Conservation (phyloP, 1,140 invertebrate species). For the Lethocerus indicus region DNA sequence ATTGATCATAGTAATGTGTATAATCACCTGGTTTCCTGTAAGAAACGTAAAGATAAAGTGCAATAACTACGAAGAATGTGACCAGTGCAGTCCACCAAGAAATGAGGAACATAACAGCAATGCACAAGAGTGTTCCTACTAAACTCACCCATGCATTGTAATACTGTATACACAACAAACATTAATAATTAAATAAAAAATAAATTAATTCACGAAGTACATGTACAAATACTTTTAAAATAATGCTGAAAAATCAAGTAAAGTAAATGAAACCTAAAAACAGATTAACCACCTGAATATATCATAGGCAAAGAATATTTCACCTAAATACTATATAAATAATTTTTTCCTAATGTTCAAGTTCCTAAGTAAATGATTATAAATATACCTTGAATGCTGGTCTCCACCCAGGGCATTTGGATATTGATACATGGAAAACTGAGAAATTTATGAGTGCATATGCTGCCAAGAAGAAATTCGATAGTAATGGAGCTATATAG, state of each 20-base stretch:
- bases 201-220: neutral
- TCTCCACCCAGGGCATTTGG: conserved; percentile 34
- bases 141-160: conserved; percentile 95
- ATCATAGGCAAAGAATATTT: neutral
- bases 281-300: too few relatives aligned
- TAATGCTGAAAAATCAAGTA: neutral
- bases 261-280: too few relatives aligned
- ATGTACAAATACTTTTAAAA: neutral
- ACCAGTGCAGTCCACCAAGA: conserved; percentile 39
- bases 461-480: conserved; percentile 45
- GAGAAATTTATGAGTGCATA: conserved; percentile 46
- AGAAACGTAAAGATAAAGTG: conserved; percentile 33
- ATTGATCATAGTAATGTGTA: neutral
- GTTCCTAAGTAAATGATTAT: too few relatives aligned
- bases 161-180: conserved; percentile 41
- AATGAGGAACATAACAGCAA: conserved; percentile 51
- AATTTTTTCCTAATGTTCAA: too few relatives aligned
- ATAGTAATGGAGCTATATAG: conserved; percentile 39
- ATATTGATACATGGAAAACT: conserved; percentile 45
- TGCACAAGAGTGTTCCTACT: conserved; percentile 69
- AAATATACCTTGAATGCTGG: conserved; percentile 24
- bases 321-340: neutral
- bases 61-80: conserved; percentile 35
- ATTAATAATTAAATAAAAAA: conserved; percentile 8
- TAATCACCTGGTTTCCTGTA: conserved; percentile 22